Evolutionary conservation across 2,888 invertebrate species (phyloP).

Genomic region (Malacosoma neustria): DNA sequence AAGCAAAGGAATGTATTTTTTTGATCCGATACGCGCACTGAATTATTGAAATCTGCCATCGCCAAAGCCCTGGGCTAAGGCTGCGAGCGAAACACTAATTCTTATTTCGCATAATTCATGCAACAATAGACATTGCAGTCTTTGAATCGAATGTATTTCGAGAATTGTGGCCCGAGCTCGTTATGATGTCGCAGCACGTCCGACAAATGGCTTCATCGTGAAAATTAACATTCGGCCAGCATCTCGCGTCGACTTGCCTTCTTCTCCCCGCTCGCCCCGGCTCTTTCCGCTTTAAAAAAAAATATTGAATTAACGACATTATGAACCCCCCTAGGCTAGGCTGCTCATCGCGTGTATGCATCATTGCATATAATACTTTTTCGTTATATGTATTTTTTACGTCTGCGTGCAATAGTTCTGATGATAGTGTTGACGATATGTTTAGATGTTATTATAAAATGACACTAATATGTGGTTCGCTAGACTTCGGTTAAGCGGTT

Average conservation of each 20-base stretch:
- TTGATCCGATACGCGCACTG: slow-evolving; percentile 26
- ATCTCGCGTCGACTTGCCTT: slow-evolving; percentile 25
- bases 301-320: slow-evolving; percentile 54
- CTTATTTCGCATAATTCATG: slow-evolving; percentile 48
- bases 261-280: slow-evolving; percentile 19
- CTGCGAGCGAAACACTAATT: slow-evolving; percentile 24
- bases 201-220: slow-evolving; percentile 64
- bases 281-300: slow-evolving; percentile 26
- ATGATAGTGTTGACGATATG: too few species aligned
- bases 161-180: slow-evolving; percentile 50
- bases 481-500: too few species aligned
- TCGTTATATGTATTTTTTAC: too few species aligned
- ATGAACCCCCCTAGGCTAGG: slow-evolving; percentile 53
- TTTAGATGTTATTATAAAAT: too few species aligned
- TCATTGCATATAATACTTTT: too few species aligned
- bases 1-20: slow-evolving; percentile 28
- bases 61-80: slow-evolving; percentile 23
- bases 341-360: too few species aligned
- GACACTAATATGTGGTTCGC: too few species aligned
- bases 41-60: slow-evolving; percentile 25
- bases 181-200: slow-evolving; percentile 54
- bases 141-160: slow-evolving; percentile 46
- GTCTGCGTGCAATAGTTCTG: too few species aligned
- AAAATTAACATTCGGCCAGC: slow-evolving; percentile 66
- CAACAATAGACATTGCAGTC: slow-evolving; percentile 47